Base-by-base conservation (phyloP, 1,140 invertebrate genomes). In the Drosophila punjabiensis region DNA sequence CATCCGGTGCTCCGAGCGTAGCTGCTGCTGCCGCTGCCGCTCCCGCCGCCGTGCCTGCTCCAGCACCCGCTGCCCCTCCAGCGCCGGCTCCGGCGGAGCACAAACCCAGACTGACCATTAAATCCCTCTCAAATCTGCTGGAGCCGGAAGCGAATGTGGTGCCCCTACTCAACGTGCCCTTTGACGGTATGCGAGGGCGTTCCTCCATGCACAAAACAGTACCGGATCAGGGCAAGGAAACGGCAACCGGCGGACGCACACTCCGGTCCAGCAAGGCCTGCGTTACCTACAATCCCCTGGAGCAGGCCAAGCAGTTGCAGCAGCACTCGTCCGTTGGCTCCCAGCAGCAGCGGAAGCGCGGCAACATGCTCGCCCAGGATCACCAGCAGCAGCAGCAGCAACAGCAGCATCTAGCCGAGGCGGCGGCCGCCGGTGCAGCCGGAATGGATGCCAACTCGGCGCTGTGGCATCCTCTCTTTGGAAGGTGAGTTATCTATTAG, bases 391-490 rank as follows among this genome's bases (percentile, higher is more conserved):
- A 80, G 53, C 82, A 88, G 45, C 82, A 88, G 41, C 82, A 83
- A 0, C 81, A 81, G 37, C 82, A 71, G 53, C 80, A 76, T 5
- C 78, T 79, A 10, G 77, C 75, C 10, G 85, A 78, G 5, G 83
- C 83, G 24, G 77, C 76, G 30, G 66, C 75, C 11, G 79, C 69
- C 16, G 48, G 61, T 18, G 68, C 53, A 11, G 76, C 50, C 2
- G 82, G 35, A 79, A 93, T 93, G 59, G 94, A 95, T 52, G 89
- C 93, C 35, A 94, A 95, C 68, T 94, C 94, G 39, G 94, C 95
- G 43, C 92, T 96, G 20, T 96, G 95, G 95, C 95, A 96, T 94
- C 95, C 96, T 7, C 93, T 96, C 0, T 96, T 96, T 84, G 95
- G 95, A 93, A 96, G 95, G 95, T 96, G 92, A 95, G 92, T 18